A percentile compares a stretch with the other conserved stretches of the same genome.
Evolutionary conservation across 2,888 invertebrate species (phyloP).

Genomic region (Anoplius nigerrimus): DNA sequence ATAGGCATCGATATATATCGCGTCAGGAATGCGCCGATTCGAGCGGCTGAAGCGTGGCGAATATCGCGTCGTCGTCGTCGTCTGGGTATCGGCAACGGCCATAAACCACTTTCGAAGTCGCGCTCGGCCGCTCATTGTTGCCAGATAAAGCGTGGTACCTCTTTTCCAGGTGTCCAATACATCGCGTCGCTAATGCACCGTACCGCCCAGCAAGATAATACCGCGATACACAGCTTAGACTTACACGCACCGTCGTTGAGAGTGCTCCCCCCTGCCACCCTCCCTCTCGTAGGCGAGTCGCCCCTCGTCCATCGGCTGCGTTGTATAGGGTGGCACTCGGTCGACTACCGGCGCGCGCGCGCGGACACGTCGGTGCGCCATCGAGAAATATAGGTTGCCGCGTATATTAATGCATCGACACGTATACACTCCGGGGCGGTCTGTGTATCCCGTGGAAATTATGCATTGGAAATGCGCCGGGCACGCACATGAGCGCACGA

Average conservation of each 20-base stretch:
- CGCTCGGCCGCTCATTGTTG: constrained; percentile 49
- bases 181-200: constrained; percentile 41
- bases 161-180: constrained; percentile 46
- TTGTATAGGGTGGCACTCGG: no score
- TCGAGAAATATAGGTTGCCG: constrained; percentile 5
- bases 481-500: constrained; percentile 29
- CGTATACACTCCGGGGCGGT: neutral
- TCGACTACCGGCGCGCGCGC: neutral
- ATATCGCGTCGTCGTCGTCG: constrained; percentile 29
- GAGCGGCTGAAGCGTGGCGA: constrained; percentile 31
- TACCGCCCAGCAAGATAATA: constrained; percentile 41
- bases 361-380: neutral
- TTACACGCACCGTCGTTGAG: no score
- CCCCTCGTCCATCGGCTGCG: no score
- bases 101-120: constrained; percentile 53
- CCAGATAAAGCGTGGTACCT: constrained; percentile 40
- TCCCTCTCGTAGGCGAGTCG: no score
- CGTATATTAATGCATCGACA: neutral
- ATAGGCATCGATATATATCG: constrained; percentile 23
- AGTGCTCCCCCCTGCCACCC: no score
- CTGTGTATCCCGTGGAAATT: constrained; percentile 29
- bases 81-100: constrained; percentile 12
- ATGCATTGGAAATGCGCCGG: constrained; percentile 35
- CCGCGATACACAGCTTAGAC: no score
- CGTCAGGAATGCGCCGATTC: constrained; percentile 27